A percentile compares a stretch with the other conserved stretches of the same genome.
phyloP scores from a whole-genome alignment of 2,888 invertebrate genomes.

The Chesias legatella region DNA sequence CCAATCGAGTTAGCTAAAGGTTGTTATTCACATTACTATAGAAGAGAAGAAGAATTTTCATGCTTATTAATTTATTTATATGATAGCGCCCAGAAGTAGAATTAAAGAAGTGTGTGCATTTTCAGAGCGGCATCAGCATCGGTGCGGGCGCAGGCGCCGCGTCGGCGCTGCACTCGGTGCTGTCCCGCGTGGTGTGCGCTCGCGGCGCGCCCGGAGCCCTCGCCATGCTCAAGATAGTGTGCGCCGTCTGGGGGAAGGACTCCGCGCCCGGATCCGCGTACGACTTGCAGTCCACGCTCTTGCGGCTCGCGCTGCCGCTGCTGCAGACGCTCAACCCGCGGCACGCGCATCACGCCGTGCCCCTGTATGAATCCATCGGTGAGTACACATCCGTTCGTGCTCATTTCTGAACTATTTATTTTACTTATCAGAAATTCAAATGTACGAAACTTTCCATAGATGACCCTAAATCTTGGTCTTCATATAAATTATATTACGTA shows the following conservation, averaged over 20 bases:
- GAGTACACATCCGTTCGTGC: too few species aligned
- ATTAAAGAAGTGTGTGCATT: neutral
- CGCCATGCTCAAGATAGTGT: slow-evolving; percentile 50
- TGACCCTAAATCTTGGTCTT: too few species aligned
- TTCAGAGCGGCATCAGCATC: slow-evolving; percentile 55
- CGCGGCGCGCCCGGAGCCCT: slow-evolving; percentile 53
- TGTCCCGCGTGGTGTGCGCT: slow-evolving; percentile 59
- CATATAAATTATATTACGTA: too few species aligned
- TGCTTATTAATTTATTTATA: too few species aligned
- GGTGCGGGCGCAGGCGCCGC: slow-evolving; percentile 68
- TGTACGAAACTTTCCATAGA: too few species aligned
- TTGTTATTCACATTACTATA: too few species aligned
- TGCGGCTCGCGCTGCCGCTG: slow-evolving; percentile 87
- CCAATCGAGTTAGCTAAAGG: too few species aligned
- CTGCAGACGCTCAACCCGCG: slow-evolving; percentile 83
- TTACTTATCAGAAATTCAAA: too few species aligned
- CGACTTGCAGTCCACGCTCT: slow-evolving; percentile 52
- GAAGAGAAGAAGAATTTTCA: too few species aligned
- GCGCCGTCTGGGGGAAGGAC: slow-evolving; percentile 85
- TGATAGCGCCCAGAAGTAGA: too few species aligned
- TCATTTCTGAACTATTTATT: too few species aligned
- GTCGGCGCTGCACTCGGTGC: slow-evolving; percentile 52
- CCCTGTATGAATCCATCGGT: slow-evolving; percentile 84
- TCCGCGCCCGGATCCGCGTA: slow-evolving; percentile 45
- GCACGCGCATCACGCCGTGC: slow-evolving; percentile 82